Evolutionary conservation across 1,140 invertebrate species (phyloP).

Genomic region (Tetramorium parvispinum): DNA sequence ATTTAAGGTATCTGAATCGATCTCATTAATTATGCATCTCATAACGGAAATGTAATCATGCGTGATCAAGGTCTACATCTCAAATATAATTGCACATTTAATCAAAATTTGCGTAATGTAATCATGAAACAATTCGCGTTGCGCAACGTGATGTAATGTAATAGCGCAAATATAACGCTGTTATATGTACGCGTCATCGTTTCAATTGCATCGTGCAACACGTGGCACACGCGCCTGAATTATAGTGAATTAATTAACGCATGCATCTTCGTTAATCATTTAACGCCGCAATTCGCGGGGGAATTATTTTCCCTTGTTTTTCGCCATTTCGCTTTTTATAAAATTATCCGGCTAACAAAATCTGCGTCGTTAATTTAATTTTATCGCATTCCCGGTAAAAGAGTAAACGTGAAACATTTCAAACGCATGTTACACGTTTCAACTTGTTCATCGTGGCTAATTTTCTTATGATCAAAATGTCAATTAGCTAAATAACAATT

Average conservation of each 20-base stretch:
- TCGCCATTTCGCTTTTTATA: not conserved
- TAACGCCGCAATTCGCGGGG: not conserved
- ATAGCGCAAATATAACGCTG: conserved; percentile 21
- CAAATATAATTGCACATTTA: conserved; percentile 16
- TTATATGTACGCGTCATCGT: not conserved
- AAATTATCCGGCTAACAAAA: not conserved
- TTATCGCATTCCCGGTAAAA: not conserved
- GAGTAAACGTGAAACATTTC: not conserved
- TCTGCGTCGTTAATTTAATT: not conserved
- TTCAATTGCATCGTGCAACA: conserved; percentile 5
- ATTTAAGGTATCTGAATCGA: not conserved
- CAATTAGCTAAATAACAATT: not conserved
- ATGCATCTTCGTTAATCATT: not conserved
- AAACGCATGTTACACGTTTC: not conserved
- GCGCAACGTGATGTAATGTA: conserved; percentile 26
- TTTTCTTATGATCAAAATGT: not conserved
- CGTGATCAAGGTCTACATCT: not conserved
- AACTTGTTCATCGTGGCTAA: not conserved
- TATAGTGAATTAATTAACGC: conserved; percentile 27
- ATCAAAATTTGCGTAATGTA: conserved; percentile 27
- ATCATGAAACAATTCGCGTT: conserved; percentile 17
- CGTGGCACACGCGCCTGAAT: conserved; percentile 12
- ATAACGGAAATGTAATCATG: conserved; percentile 6
- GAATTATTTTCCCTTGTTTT: conserved; percentile 6
- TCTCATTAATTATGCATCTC: not conserved